Evolutionary conservation across 1,140 invertebrate species (phyloP).

Genomic region (Rhyzopertha dominica): DNA sequence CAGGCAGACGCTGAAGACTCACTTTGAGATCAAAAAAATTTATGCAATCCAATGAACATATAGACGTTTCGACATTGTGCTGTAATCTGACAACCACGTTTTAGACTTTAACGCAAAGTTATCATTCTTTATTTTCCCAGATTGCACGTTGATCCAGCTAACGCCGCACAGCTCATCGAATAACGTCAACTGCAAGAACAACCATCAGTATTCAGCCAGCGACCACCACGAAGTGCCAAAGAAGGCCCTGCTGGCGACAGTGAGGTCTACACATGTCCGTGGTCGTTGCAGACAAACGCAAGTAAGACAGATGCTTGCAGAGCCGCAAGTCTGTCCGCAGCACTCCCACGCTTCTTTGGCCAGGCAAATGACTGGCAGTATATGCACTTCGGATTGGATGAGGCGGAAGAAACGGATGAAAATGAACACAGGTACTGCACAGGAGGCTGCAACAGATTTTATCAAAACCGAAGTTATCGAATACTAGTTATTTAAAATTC

Average conservation of each 20-base stretch:
- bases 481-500: too few relatives aligned
- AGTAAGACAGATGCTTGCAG: conserved; percentile 40
- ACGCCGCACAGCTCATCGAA: conserved; percentile 34
- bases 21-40: too few relatives aligned
- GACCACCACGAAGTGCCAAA: conserved; percentile 41
- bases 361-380: too few relatives aligned
- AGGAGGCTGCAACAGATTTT: too few relatives aligned
- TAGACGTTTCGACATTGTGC: too few relatives aligned
- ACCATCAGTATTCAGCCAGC: conserved; percentile 27
- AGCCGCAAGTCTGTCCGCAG: conserved; percentile 30
- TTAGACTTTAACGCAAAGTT: too few relatives aligned
- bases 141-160: conserved; percentile 35
- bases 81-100: too few relatives aligned
- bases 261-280: conserved; percentile 35
- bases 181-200: conserved; percentile 29
- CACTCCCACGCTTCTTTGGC: conserved; percentile 32
- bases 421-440: conserved; percentile 44
- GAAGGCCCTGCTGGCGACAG: conserved; percentile 40
- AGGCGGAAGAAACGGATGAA: conserved; percentile 44
- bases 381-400: conserved; percentile 37
- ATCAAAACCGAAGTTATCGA: too few relatives aligned
- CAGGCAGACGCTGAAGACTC: too few relatives aligned
- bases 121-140: conserved; percentile 18
- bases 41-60: too few relatives aligned
- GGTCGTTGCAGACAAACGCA: conserved; percentile 38